Base-by-base conservation (phyloP, 1,140 invertebrate genomes). In the Lepidurus apus region DNA sequence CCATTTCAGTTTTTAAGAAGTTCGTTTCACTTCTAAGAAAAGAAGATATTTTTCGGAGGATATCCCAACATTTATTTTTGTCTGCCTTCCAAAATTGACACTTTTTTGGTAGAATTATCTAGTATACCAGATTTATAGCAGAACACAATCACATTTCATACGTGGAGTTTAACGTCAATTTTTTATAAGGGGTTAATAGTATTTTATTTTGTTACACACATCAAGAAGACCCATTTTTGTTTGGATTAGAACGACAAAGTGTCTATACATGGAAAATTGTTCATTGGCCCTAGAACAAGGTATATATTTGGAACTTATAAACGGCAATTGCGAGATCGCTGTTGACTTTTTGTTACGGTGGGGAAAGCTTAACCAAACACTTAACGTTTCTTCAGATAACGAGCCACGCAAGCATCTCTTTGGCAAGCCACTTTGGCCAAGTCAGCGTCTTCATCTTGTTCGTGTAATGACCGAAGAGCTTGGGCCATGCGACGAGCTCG, bases 301-400 rank as follows among this genome's bases (percentile, higher is more conserved):
- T 65, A 65, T 7, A 65, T 65, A n/a, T 65, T 65, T 21, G 17
- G 6, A 65, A 65, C 17, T 13, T 65, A 13, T n/a, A n/a, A 65
- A 65, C 21, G 53, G 53, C 13, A 65, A 65, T 65, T 65, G 21
- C 17, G 17, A 17, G 53, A 21, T 65, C 53, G 53, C 53, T 65
- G 9, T 11, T 65, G 53, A 4, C 53, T 65, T 34, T 34, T 34
- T 65, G 53, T 65, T 65, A 65, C 53, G 0, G 21, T 65, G 13
- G 53, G 45, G 53, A 65, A n/a, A 65, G 34, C 34, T 21, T n/a
- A 65, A 65, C 6, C 21, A 65, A 65, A 65, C 9, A n/a, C 6
- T 65, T 65, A 65, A 65, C 53, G 53, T 65, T 65, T 65, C 53
- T 65, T 65, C 53, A 65, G 13, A 65, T 65, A 65, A 65, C 53